Evolutionary conservation across 1,140 invertebrate species (phyloP).

Genomic region (Atta cephalotes): DNA sequence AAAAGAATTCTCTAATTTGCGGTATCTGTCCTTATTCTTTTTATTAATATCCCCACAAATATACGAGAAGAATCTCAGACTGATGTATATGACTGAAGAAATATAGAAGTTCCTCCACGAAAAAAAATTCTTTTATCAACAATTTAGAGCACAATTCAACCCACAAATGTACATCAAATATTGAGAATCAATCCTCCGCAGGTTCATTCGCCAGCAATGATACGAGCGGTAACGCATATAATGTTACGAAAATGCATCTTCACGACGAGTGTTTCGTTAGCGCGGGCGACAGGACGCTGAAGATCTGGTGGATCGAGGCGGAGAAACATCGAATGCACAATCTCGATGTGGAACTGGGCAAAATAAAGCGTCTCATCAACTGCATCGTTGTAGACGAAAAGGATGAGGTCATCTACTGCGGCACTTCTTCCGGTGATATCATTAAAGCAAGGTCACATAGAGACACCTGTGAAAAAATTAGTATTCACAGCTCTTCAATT

Average conservation of each 20-base stretch:
- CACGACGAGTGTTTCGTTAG: slow-evolving; percentile 89
- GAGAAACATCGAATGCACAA: slow-evolving; percentile 90
- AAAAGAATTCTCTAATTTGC: slow-evolving; percentile 88
- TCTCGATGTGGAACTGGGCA: slow-evolving; percentile 90
- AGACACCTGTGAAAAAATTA: slow-evolving; percentile 39
- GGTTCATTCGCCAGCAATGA: slow-evolving; percentile 88
- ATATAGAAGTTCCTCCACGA: not conserved
- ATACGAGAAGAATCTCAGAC: not conserved
- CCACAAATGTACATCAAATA: not conserved
- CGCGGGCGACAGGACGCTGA: slow-evolving; percentile 90
- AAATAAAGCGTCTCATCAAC: slow-evolving; percentile 89
- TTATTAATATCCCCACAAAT: not conserved
- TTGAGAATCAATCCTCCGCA: slow-evolving; percentile 49
- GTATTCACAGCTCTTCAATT: not conserved
- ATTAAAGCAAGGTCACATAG: slow-evolving; percentile 85
- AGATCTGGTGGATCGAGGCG: slow-evolving; percentile 92
- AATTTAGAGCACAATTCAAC: not conserved
- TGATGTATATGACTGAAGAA: not conserved
- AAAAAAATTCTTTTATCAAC: not conserved
- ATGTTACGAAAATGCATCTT: slow-evolving; percentile 87
- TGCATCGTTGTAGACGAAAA: slow-evolving; percentile 88
- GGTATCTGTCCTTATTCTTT: slow-evolving; percentile 82
- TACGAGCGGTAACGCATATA: slow-evolving; percentile 89
- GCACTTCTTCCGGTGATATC: slow-evolving; percentile 93
- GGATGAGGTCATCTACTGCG: slow-evolving; percentile 93